phyloP scores from a whole-genome alignment of 2,113 vertebrate species.

The Percopsis transmontana region DNA sequence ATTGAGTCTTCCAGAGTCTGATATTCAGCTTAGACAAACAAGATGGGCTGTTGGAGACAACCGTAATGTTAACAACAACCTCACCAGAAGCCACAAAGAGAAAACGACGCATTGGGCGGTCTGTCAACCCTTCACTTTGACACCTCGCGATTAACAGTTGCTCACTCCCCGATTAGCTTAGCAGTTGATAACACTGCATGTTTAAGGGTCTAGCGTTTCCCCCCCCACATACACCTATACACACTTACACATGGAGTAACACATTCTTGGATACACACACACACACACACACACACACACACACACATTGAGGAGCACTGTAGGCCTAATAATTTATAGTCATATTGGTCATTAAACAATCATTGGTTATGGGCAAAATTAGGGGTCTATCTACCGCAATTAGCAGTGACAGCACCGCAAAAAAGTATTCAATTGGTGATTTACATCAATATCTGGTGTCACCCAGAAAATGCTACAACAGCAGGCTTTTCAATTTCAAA shows the following conservation, averaged over 20 bases:
- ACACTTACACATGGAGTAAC: constrained; percentile 34
- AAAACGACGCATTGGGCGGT: too few species aligned
- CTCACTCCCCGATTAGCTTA: too few species aligned
- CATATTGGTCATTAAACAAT: neutral
- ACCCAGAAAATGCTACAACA: constrained; percentile 5
- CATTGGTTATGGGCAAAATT: neutral
- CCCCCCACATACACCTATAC: constrained; percentile 15
- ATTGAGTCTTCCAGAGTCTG: too few species aligned
- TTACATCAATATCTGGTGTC: constrained; percentile 36
- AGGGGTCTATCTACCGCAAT: constrained; percentile 26
- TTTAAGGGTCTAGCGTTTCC: too few species aligned
- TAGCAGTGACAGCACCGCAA: constrained; percentile 25
- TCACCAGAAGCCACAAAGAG: too few species aligned
- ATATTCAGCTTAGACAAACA: too few species aligned
- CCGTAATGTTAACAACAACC: too few species aligned
- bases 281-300: neutral
- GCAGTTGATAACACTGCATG: neutral
- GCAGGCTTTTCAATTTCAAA: constrained; percentile 19
- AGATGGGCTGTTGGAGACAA: too few species aligned
- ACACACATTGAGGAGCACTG: neutral
- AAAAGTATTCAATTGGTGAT: constrained; percentile 29
- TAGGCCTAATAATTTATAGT: neutral
- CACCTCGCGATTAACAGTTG: too few species aligned
- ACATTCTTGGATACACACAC: constrained; percentile 14
- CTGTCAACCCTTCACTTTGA: too few species aligned